Evolutionary conservation across 1,140 invertebrate species (phyloP), one percentile per base, ranked within the genome.

Genomic region (Eupeodes corollae): DNA sequence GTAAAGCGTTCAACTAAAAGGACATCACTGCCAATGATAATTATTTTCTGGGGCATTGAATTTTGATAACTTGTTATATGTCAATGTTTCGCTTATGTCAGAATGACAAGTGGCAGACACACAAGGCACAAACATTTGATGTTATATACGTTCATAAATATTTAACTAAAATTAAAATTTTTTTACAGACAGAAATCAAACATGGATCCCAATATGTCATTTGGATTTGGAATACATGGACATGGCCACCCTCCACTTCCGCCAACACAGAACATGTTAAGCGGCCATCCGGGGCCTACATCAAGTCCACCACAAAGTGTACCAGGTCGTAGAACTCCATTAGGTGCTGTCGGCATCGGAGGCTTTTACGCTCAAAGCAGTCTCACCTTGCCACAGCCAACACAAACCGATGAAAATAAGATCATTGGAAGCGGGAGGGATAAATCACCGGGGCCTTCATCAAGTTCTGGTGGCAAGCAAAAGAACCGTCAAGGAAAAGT

Each of bases 401-500:
- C 73, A 40, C 77, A 80, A 12, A 82, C 82, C 5, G 85, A 89
- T 61, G 85, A 89, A 68, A 88, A 88, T 61, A 80, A 83, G 56
- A 85, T 85, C 0, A 83, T 58, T 10, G 56, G 59, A 0, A 65
- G 63, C 52, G 50, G 48, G 5, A 39, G 44, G 1, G 54, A 55
- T 0, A 64, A 64, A 34, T 50, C 61, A 0, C 32, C 60, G 37
- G 56, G 52, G 38, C 54, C 62, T n/a, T 57, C 58, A 55, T 1
- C 53, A 0, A 34, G 51, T 18, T 54, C 51, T 13, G 54, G 56
- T 19, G 63, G 69, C 45, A 83, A 83, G 67, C 75, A 77, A 43
- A 86, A 87, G 65, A 80, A 80, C 56, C 78, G 87, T 1, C 87
- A 91, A 66, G 88, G 88, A 1, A 91, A 92, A 70, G 79, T 80